phyloP scores from a whole-genome alignment of 1,140 invertebrate genomes.

The Chymomyza costata region DNA sequence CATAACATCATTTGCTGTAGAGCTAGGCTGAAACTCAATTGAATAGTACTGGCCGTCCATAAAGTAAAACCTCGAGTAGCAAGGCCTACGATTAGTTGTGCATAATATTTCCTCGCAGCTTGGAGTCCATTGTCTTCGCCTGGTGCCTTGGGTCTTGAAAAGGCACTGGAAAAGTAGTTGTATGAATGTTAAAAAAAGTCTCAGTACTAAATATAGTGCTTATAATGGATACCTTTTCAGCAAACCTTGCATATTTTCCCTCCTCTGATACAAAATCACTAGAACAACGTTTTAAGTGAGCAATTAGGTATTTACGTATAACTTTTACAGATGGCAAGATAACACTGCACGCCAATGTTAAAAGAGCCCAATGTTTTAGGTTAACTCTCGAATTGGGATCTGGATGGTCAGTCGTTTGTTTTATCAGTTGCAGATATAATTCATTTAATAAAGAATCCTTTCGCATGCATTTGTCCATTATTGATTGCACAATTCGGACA shows the following conservation, averaged over 20 bases:
- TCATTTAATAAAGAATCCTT: conserved; percentile 92
- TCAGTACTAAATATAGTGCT: no score
- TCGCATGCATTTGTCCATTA: conserved; percentile 92
- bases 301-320: conserved; percentile 91
- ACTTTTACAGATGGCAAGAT: conserved; percentile 89
- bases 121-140: conserved; percentile 92
- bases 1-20: conserved; percentile 93
- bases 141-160: conserved; percentile 80
- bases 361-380: conserved; percentile 92
- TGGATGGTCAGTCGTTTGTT: conserved; percentile 92
- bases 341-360: conserved; percentile 91
- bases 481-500: conserved; percentile 89
- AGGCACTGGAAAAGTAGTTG: conserved; percentile 40
- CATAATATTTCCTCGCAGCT: conserved; percentile 95
- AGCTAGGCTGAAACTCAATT: conserved; percentile 95
- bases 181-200: not conserved
- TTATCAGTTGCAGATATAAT: conserved; percentile 94
- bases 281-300: conserved; percentile 91
- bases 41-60: conserved; percentile 97
- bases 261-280: conserved; percentile 94
- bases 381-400: conserved; percentile 93
- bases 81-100: conserved; percentile 91
- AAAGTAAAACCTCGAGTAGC: conserved; percentile 94
- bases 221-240: conserved; percentile 94
- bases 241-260: conserved; percentile 95